A percentile compares a stretch with the other conserved stretches of the same genome.
These are phyloP conservation scores for Stichodactyla mertensii DNA, from an alignment of 64 coral and sea anemone genomes.

Conservation along the genomic window DNA sequence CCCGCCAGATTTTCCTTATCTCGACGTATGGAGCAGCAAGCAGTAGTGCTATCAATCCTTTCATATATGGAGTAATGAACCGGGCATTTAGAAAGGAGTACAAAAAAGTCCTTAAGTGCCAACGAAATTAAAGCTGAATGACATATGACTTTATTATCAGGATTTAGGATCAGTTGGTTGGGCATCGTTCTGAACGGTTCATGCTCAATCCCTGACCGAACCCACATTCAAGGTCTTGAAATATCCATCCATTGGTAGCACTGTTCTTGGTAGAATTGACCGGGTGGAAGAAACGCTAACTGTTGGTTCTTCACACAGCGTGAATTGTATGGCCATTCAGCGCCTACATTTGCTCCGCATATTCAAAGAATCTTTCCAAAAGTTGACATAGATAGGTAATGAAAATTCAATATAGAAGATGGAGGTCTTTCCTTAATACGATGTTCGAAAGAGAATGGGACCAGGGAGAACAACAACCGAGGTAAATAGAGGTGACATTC, in stretches of 20 bases:
- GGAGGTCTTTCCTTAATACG: not conserved
- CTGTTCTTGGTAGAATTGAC: conserved; percentile 17
- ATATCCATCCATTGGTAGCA: not conserved
- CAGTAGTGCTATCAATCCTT: conserved; percentile 21
- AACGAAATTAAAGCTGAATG: not conserved
- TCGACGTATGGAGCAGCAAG: not conserved
- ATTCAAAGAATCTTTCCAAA: not conserved
- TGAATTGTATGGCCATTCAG: too few relatives aligned
- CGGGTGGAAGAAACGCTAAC: not conserved
- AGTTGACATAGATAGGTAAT: not conserved
- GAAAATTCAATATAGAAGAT: not conserved
- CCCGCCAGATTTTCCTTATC: conserved; percentile 1
- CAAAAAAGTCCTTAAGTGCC: not conserved
- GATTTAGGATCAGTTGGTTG: too few relatives aligned
- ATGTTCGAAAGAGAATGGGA: not conserved
- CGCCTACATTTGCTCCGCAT: not conserved
- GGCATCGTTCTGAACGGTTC: too few relatives aligned
- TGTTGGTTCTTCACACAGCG: not conserved
- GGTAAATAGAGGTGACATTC: too few relatives aligned
- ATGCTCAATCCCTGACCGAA: too few relatives aligned
- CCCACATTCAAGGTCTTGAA: not conserved
- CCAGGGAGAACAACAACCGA: not conserved
- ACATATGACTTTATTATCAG: not conserved
- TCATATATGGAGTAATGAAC: conserved; percentile 25
- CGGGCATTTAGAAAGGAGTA: not conserved